phyloP scores from a whole-genome alignment of 1,140 invertebrate genomes.

The Chionoecetes opilio region DNA sequence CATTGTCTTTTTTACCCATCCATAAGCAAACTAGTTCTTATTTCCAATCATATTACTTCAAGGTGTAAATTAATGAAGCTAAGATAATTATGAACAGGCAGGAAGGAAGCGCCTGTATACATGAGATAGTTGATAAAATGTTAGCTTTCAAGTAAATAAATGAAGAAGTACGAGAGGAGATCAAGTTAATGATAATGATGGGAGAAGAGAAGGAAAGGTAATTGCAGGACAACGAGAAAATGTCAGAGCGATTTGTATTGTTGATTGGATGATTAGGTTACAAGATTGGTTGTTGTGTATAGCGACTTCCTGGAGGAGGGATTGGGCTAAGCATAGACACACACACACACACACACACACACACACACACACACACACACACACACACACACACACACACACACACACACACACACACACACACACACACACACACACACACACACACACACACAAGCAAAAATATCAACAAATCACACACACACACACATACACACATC shows the following conservation, averaged over 20 bases:
- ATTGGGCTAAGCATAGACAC: neutral
- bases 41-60: no score
- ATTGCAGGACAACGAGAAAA: neutral
- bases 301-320: neutral
- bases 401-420: constrained; percentile 34
- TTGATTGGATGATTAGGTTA: neutral
- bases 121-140: neutral
- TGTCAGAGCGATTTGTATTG: neutral
- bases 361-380: constrained; percentile 28
- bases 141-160: neutral
- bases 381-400: constrained; percentile 6
- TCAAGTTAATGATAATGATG: neutral
- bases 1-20: neutral
- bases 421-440: constrained; percentile 2
- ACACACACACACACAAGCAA: neutral
- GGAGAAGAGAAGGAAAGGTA: neutral
- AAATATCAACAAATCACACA: no score
- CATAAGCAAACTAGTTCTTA: neutral
- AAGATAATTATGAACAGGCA: neutral
- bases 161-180: neutral
- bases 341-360: constrained; percentile 40
- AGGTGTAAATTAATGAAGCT: no score
- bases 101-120: neutral
- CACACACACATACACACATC: neutral
- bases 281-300: neutral